Conservation (phyloP, 2,113 vertebrate species). For the Rhinichthys klamathensis region DNA sequence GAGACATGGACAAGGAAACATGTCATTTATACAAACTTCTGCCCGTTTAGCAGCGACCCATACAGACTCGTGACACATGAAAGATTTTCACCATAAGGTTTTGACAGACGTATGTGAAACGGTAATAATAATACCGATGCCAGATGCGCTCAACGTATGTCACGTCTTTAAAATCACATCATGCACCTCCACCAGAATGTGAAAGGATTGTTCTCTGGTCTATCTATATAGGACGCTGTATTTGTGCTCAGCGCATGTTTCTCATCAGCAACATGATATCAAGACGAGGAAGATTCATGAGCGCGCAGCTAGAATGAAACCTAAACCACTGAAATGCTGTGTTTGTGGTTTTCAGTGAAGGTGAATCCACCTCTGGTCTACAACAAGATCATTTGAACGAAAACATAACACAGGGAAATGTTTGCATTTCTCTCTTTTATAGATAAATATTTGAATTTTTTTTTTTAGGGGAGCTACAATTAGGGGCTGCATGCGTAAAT, state of each 20-base stretch:
- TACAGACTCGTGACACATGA: neutral
- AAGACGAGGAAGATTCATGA: constrained; percentile 28
- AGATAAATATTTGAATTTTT: neutral
- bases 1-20: neutral
- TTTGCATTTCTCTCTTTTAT: neutral
- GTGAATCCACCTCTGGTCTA: neutral
- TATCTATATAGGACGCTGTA: constrained; percentile 14
- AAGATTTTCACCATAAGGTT: neutral
- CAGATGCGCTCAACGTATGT: neutral
- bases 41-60: neutral
- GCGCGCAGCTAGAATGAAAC: constrained; percentile 13
- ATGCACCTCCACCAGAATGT: neutral
- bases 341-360: constrained; percentile 14
- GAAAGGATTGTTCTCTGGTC: constrained; percentile 19
- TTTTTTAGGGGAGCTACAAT: neutral
- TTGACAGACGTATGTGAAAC: neutral
- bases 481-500: neutral
- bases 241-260: constrained; percentile 4
- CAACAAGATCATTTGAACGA: neutral
- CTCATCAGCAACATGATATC: constrained; percentile 21
- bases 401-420: neutral
- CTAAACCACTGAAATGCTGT: constrained; percentile 12
- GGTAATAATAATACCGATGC: neutral
- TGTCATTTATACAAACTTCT: neutral
- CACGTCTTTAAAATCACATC: neutral